These are phyloP conservation scores for Odontomyia ornata DNA, from an alignment of 2,888 invertebrate species.

Conservation along the genomic window DNA sequence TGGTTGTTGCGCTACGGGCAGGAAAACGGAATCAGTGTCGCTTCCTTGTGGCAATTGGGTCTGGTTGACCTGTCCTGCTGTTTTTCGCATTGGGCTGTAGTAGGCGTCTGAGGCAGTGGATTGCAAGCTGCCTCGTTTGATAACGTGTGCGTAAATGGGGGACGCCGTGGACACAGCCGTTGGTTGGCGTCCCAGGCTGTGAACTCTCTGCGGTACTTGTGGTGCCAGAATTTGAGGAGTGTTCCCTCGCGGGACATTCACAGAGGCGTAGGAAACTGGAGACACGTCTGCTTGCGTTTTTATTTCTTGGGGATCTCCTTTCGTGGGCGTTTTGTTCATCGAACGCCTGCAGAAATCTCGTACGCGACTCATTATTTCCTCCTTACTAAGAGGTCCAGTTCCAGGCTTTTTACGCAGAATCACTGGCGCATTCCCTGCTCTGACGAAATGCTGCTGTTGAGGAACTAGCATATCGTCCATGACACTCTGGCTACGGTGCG, in stretches of 20 bases:
- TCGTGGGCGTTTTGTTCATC: conserved; percentile 58
- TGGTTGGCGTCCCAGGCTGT: conserved; percentile 56
- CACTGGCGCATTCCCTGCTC: conserved; percentile 51
- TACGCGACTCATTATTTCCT: conserved; percentile 62
- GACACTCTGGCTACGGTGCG: conserved; percentile 61
- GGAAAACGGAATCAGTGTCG: conserved; percentile 54
- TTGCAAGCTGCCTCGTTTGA: conserved; percentile 60
- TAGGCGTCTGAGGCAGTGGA: conserved; percentile 60
- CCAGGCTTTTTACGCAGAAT: conserved; percentile 52
- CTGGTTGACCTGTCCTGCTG: conserved; percentile 49
- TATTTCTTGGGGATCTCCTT: conserved; percentile 49
- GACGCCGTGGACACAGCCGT: conserved; percentile 49
- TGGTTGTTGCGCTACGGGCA: conserved; percentile 47
- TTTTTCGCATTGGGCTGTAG: conserved; percentile 56
- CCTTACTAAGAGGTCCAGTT: conserved; percentile 57
- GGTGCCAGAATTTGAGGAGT: conserved; percentile 55
- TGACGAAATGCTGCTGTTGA: conserved; percentile 56
- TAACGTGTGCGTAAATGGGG: conserved; percentile 61
- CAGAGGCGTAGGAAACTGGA: conserved; percentile 61
- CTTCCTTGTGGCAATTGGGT: conserved; percentile 49
- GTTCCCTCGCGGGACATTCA: conserved; percentile 55
- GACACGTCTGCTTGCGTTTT: conserved; percentile 57
- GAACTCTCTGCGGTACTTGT: conserved; percentile 60
- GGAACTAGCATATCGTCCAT: conserved; percentile 56
- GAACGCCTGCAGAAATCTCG: conserved; percentile 63